Conservation (phyloP, 2,888 invertebrate species). For the Phortica okadai region DNA sequence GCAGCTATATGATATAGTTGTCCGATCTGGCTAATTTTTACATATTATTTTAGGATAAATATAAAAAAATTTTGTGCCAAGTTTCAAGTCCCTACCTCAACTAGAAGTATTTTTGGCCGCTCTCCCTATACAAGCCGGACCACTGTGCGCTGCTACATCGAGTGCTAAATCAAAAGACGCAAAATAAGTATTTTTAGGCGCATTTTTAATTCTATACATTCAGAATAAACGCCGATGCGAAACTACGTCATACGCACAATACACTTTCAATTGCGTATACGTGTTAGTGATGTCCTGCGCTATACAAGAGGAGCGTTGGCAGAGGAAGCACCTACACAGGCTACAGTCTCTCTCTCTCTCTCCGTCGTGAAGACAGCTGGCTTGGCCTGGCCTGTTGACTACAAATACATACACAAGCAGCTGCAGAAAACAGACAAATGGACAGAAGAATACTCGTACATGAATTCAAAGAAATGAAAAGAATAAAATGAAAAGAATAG, state of each 20-base stretch:
- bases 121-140: no score
- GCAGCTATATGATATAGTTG: no score
- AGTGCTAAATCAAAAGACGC: neutral
- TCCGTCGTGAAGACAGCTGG: neutral
- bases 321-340: neutral
- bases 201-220: neutral
- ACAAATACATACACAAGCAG: conserved; percentile 15
- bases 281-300: neutral
- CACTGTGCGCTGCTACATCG: neutral
- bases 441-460: neutral
- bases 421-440: conserved; percentile 2
- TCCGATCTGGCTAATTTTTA: no score
- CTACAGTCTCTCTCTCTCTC: neutral
- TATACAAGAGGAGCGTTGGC: neutral
- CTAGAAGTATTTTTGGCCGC: no score
- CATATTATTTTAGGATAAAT: no score
- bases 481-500: neutral
- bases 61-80: no score
- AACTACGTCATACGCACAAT: neutral
- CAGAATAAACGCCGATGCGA: neutral
- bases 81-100: no score
- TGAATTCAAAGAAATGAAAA: neutral
- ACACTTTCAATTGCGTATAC: conserved; percentile 3
- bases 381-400: neutral
- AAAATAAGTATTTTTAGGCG: neutral